These are phyloP conservation scores for Chondrilla cf. caribensis DNA, from an alignment of 37 sponge, comb jelly and placozoan genomes.

Conservation along the genomic window DNA sequence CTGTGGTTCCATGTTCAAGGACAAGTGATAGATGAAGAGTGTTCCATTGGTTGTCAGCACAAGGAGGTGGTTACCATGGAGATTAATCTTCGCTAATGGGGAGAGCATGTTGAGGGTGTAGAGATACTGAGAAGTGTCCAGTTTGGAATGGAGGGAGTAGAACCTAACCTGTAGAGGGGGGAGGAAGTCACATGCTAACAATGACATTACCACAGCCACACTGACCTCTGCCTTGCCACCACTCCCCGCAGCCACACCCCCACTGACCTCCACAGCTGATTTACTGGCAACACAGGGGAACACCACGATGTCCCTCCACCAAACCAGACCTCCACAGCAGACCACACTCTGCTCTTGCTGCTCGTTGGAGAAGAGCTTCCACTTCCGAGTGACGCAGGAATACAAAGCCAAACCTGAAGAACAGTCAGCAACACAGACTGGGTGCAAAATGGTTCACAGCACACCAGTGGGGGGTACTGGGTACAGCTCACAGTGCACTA, in stretches of 20 bases:
- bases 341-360: constrained; percentile 72
- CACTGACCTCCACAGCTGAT: constrained; percentile 62
- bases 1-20: background rate
- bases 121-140: constrained; percentile 66
- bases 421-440: too few relatives aligned
- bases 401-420: constrained; percentile 57
- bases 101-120: constrained; percentile 34
- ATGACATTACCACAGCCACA: background rate
- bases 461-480: too few relatives aligned
- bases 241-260: background rate
- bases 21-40: constrained; percentile 43
- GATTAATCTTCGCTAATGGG: constrained; percentile 53
- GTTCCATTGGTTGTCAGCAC: constrained; percentile 54
- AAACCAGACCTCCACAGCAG: constrained; percentile 78
- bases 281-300: constrained; percentile 60
- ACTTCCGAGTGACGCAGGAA: constrained; percentile 48
- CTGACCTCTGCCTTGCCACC: background rate
- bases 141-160: constrained; percentile 73
- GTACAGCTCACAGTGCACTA: too few relatives aligned
- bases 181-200: background rate
- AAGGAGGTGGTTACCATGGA: constrained; percentile 51
- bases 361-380: constrained; percentile 92
- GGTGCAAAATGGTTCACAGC: too few relatives aligned
- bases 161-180: constrained; percentile 74
- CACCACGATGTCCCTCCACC: constrained; percentile 84